Evolutionary conservation across 2,797 vertebrate genomes (phyloP).

Genomic region (Galagoides demidoff): DNA sequence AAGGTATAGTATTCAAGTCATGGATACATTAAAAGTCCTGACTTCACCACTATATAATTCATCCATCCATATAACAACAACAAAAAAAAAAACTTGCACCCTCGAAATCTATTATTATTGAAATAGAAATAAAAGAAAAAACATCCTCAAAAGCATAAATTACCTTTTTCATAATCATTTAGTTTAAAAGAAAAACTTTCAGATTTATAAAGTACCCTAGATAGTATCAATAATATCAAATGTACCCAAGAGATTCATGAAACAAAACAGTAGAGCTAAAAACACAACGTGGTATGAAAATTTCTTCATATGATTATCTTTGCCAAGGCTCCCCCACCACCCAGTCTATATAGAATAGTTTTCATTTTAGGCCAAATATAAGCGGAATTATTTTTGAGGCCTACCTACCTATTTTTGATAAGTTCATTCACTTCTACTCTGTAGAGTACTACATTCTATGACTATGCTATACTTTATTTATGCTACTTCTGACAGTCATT

Average conservation of each 20-base stretch:
- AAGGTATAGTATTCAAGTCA: background rate
- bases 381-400: background rate
- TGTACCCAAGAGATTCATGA: background rate
- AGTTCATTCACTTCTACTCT: background rate
- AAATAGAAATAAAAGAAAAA: background rate
- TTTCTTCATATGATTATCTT: background rate
- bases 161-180: background rate
- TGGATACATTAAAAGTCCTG: background rate
- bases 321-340: background rate
- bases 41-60: background rate
- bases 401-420: background rate
- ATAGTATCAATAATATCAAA: background rate
- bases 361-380: background rate
- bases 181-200: background rate
- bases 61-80: background rate
- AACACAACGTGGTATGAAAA: background rate
- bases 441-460: background rate
- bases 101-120: background rate
- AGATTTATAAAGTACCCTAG: background rate
- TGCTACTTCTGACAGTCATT: background rate
- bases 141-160: background rate
- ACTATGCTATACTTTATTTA: background rate
- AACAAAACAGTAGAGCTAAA: background rate
- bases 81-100: background rate
- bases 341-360: background rate